Conservation (phyloP, 2,888 invertebrate genomes). For the Theodoxus fluviatilis region DNA sequence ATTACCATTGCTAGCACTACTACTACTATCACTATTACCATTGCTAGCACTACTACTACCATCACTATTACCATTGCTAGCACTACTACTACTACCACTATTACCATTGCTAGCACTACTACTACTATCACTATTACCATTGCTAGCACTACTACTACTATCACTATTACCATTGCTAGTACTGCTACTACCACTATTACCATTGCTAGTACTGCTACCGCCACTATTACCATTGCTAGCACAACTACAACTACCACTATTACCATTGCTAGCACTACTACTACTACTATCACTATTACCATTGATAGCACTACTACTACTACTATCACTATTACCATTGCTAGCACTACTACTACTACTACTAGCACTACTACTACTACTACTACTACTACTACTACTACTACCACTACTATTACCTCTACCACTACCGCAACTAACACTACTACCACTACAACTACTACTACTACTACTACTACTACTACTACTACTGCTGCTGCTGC, state of each 20-base stretch:
- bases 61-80: background rate
- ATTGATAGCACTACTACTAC: background rate
- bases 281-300: background rate
- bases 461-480: constrained; percentile 12
- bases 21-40: background rate
- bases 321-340: background rate
- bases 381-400: background rate
- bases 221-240: background rate
- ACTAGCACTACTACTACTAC: constrained; percentile 7
- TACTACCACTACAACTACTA: too few species aligned
- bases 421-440: background rate
- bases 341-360: too few species aligned
- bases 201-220: constrained; percentile 2
- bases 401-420: background rate
- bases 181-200: constrained; percentile 1
- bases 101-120: background rate
- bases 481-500: constrained; percentile 8
- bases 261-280: background rate
- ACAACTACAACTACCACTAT: constrained; percentile 2
- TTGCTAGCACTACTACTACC: constrained; percentile 5
- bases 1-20: background rate
- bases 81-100: background rate
- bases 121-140: background rate
- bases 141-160: background rate
- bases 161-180: background rate